phyloP scores from a whole-genome alignment of 2,113 vertebrate genomes.

The Prietella phreatophila region DNA sequence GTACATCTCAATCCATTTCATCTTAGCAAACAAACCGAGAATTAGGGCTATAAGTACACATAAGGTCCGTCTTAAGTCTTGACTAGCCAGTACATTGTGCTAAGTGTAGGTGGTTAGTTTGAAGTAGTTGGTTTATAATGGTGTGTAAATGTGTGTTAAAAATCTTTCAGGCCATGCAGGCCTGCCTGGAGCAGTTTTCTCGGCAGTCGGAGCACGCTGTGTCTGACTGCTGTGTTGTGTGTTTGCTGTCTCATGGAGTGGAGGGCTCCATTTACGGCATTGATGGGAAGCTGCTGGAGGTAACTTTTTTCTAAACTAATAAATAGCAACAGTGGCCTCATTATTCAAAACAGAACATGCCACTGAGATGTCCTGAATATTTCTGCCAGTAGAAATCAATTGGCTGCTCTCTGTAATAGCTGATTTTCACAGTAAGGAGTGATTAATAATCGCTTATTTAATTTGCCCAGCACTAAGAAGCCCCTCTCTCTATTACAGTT shows the following conservation, averaged over 20 bases:
- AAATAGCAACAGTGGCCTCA: background rate
- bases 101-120: background rate
- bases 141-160: too few species aligned
- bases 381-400: background rate
- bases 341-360: background rate
- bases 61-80: too few species aligned
- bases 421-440: background rate
- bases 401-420: background rate
- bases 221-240: conserved; percentile 84
- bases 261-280: conserved; percentile 90
- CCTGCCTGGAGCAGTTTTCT: conserved; percentile 79
- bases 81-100: background rate
- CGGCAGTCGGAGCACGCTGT: conserved; percentile 69
- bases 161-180: conserved; percentile 78
- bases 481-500: conserved; percentile 72
- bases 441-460: conserved; percentile 12
- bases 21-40: background rate
- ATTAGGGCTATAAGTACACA: background rate
- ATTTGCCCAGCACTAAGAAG: background rate
- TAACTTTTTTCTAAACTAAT: conserved; percentile 51
- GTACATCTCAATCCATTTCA: conserved; percentile 59
- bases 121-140: too few species aligned
- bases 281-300: conserved; percentile 86
- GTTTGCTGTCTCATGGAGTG: conserved; percentile 90
- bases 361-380: background rate